These are phyloP conservation scores for Trissoscelio sp. DNA, from an alignment of 2,888 invertebrate species.

Conservation along the genomic window DNA sequence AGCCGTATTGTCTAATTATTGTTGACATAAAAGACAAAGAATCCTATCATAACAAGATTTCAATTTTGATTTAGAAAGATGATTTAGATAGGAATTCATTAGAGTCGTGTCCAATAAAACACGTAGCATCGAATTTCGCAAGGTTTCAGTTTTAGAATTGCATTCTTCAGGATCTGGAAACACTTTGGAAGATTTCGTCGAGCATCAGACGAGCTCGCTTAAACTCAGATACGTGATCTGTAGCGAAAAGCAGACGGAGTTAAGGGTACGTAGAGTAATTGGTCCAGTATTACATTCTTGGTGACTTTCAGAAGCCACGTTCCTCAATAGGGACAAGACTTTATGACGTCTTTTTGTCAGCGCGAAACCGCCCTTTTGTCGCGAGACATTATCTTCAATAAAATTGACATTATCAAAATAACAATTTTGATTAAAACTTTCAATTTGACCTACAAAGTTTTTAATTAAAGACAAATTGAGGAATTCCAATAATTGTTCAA, in stretches of 20 bases:
- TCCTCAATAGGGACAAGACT: slow-evolving; percentile 48
- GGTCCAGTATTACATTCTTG: slow-evolving; percentile 81
- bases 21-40: neutral
- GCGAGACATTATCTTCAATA: slow-evolving; percentile 41
- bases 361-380: slow-evolving; percentile 42
- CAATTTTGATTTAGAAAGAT: slow-evolving; percentile 46
- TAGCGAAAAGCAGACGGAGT: slow-evolving; percentile 61
- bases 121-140: slow-evolving; percentile 57
- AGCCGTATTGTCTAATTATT: too few relatives aligned
- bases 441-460: neutral
- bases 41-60: slow-evolving; percentile 36
- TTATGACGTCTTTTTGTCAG: slow-evolving; percentile 53
- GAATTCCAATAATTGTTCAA: neutral
- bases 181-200: slow-evolving; percentile 66
- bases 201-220: slow-evolving; percentile 66
- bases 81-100: too few relatives aligned
- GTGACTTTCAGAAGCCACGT: slow-evolving; percentile 71
- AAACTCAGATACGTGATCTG: slow-evolving; percentile 67
- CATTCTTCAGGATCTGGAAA: slow-evolving; percentile 70
- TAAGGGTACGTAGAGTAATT: slow-evolving; percentile 76
- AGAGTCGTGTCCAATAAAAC: slow-evolving; percentile 56
- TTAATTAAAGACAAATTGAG: neutral
- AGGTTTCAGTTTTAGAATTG: slow-evolving; percentile 67
- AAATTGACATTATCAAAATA: slow-evolving; percentile 30
- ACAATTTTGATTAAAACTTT: slow-evolving; percentile 3